Base-by-base conservation (phyloP, 2,113 vertebrate species). In the Hemichromis elongatus region DNA sequence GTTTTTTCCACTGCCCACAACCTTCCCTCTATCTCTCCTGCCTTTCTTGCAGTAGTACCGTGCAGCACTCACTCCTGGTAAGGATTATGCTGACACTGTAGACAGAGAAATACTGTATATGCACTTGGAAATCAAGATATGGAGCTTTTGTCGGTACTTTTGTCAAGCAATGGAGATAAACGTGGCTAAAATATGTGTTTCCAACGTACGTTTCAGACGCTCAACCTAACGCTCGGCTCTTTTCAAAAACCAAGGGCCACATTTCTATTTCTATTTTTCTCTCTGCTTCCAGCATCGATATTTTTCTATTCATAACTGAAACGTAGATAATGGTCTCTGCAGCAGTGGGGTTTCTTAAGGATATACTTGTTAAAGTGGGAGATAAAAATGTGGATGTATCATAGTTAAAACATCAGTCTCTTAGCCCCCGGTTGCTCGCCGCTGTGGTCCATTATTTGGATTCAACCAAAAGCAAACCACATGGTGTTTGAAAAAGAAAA, bases 11-110 rank as follows among this genome's bases (percentile, higher is more conserved):
- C 61, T 79, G 24, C 79, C 61, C 56, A 52, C 42, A 70, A 45
- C 80, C 11, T 47, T 53, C 75, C 68, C 24, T 80, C 80, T 30
- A 40, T 79, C 77, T 77, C 83, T 66, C 77, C 42, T 82, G 40
- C 45, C 45, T 53, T 53, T 85, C 82, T 77, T 57, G 40, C 82
- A 86, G 81, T 77, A 86, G 81, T 77, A 40, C 63, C 86, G 53
- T 77, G 78, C 79, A 54, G 55, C 89, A 79, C 84, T 93, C 79
- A 84, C 80, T 91, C 87, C 82, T 91, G 87, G 87, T 87, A 89
- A 83, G 88, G 92, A 92, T 94, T 92, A 91, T 87, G 89, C 90
- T 90, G 86, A 93, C 89, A 80, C 84, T 81, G 85, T 87, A 88
- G 88, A 82, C 50, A 79, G 81, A 88, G 87, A 81, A 90, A 91